phyloP scores from a whole-genome alignment of 2,888 invertebrate genomes.

The Spilosoma lubricipeda region DNA sequence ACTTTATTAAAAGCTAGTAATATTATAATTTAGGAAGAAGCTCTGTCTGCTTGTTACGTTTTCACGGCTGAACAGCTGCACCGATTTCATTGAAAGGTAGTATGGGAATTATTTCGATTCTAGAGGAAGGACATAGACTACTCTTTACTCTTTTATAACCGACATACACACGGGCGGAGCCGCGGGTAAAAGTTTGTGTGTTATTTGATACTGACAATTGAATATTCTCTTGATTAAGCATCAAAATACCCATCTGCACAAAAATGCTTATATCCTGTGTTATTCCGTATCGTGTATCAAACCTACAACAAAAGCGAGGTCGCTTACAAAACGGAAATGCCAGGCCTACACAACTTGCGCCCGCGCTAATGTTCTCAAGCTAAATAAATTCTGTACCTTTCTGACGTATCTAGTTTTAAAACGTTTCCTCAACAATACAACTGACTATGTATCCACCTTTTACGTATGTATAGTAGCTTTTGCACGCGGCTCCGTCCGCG shows the following conservation, averaged over 20 bases:
- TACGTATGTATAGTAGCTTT: too few species aligned
- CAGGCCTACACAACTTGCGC: conserved; percentile 62
- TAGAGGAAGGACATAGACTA: too few species aligned
- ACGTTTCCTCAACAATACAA: neutral
- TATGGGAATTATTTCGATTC: too few species aligned
- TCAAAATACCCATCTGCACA: conserved; percentile 12
- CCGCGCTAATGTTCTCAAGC: conserved; percentile 46
- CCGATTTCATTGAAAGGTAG: too few species aligned
- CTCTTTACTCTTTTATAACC: too few species aligned
- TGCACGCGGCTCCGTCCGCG: too few species aligned
- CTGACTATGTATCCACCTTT: neutral
- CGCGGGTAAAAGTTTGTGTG: too few species aligned
- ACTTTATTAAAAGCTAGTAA: too few species aligned
- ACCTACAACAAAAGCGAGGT: conserved; percentile 43
- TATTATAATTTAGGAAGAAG: too few species aligned
- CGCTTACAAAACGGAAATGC: conserved; percentile 59
- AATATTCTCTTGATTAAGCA: conserved; percentile 11
- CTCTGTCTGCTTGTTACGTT: too few species aligned
- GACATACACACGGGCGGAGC: too few species aligned
- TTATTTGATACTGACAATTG: neutral
- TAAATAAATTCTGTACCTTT: conserved; percentile 38
- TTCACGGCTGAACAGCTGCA: too few species aligned
- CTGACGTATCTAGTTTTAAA: neutral
- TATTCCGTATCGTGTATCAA: conserved; percentile 22
- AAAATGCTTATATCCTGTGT: conserved; percentile 30